Base-by-base conservation (phyloP, 2,888 invertebrate genomes). In the Torymus auratus region DNA sequence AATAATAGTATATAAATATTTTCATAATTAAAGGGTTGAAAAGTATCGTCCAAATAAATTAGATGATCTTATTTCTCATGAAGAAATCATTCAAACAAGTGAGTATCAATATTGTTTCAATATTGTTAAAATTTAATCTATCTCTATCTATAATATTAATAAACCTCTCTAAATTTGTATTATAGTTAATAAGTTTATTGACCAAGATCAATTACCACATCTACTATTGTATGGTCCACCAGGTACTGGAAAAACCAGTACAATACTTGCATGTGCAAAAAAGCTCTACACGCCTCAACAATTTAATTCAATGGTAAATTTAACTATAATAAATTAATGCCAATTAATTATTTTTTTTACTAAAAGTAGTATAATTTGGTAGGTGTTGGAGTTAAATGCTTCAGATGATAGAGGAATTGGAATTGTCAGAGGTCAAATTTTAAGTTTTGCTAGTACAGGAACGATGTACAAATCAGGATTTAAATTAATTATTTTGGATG, bases 361-460 rank as follows among this genome's bases (percentile, higher is more conserved):
- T 55, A 23, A 0, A 28, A 28, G 68, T 71, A 65, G 28, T 28
- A 28, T 28, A 81, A 80, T 81, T 83, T 71, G 83, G 82, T 69
- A 97, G 96, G 95, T 97, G 3, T 91, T 97, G 83, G 97, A 97
- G 90, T 92, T 99, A 84, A 99, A 99, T 93, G 99, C 99, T 10
- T 99, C 99, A 0, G 99, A 99, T 93, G 99, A 99, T 89, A 93
- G 99, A 90, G 99, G 99, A 74, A 99, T 99, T 88, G 96, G 96
- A 7, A 97, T 98, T 85, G 98, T 99, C 0, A 93, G 99, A 85
- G 97, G 97, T 0, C 96, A 97, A 90, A 97, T 99, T 85, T 92
- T 99, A 58, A 98, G 95, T 90, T 99, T 99, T 93, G 99, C 99
- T 2, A 98, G 98, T 84, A 99, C 99, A 2, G 94, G 97, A 88